These are phyloP conservation scores for Cyanoramphus novaezelandiae DNA, from an alignment of 2,113 vertebrate genomes.

Conservation along the genomic window DNA sequence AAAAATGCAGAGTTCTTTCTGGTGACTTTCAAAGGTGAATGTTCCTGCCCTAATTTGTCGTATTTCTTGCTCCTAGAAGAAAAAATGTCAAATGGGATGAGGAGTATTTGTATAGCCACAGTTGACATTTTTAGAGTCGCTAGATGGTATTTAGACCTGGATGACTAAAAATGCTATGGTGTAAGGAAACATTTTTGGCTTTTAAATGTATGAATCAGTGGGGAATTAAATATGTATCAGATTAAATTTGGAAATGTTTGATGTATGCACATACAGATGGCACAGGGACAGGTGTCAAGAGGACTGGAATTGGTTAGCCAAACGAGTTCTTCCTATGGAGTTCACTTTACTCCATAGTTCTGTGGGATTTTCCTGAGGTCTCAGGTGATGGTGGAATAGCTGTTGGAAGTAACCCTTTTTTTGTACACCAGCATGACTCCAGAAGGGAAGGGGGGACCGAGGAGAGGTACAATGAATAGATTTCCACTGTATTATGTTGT, in stretches of 20 bases:
- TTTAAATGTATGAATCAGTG: not conserved
- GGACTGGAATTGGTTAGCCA: not conserved
- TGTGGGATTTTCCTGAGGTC: not conserved
- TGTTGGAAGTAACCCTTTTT: not conserved
- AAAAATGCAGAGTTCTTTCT: not conserved
- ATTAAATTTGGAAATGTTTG: not conserved
- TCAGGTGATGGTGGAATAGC: not conserved
- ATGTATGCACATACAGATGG: not conserved
- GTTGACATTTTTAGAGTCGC: not conserved
- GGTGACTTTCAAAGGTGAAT: not conserved
- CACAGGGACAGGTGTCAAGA: not conserved
- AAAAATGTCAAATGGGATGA: not conserved
- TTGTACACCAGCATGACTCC: not conserved
- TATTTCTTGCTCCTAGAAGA: not conserved
- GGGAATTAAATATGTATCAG: not conserved
- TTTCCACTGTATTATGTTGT: not conserved
- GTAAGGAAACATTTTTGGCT: not conserved
- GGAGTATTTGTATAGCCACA: not conserved
- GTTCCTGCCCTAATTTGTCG: not conserved
- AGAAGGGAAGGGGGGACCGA: not conserved
- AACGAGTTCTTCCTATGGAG: not conserved
- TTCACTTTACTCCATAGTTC: not conserved
- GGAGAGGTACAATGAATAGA: not conserved
- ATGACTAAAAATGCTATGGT: not conserved
- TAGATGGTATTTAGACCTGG: constrained; percentile 14